These are phyloP conservation scores for Tipula unca DNA, from an alignment of 2,888 invertebrate genomes.

Conservation along the genomic window DNA sequence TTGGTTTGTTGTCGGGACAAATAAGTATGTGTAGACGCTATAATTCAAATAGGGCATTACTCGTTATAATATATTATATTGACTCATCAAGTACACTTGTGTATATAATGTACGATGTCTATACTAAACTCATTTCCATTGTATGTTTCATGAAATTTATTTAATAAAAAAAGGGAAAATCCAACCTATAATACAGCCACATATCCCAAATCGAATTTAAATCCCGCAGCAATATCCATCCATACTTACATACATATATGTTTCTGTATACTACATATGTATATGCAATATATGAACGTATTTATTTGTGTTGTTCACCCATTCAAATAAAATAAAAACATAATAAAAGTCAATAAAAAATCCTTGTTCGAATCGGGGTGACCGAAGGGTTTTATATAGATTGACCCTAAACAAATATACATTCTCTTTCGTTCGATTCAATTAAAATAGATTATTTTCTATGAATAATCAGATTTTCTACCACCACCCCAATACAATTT, in stretches of 20 bases:
- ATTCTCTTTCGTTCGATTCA: neutral
- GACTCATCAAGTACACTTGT: neutral
- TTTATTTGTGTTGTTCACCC: neutral
- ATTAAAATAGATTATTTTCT: slow-evolving; percentile 14
- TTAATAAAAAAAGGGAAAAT: neutral
- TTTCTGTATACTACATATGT: neutral
- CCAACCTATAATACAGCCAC: neutral
- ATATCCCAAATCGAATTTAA: slow-evolving; percentile 14
- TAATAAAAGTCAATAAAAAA: slow-evolving; percentile 4
- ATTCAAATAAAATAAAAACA: neutral
- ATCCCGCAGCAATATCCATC: neutral
- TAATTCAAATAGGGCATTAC: neutral
- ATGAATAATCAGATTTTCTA: slow-evolving; percentile 8
- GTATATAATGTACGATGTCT: neutral
- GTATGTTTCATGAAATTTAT: neutral
- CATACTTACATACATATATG: neutral
- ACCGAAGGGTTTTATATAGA: neutral
- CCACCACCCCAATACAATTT: neutral
- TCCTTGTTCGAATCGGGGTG: neutral
- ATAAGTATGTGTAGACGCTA: neutral
- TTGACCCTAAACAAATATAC: neutral
- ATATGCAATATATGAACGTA: neutral
- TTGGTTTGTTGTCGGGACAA: neutral
- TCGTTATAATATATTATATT: neutral
- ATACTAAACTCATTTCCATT: neutral